These are phyloP conservation scores for Spodoptera picta DNA, from an alignment of 2,888 invertebrate species.

Conservation along the genomic window DNA sequence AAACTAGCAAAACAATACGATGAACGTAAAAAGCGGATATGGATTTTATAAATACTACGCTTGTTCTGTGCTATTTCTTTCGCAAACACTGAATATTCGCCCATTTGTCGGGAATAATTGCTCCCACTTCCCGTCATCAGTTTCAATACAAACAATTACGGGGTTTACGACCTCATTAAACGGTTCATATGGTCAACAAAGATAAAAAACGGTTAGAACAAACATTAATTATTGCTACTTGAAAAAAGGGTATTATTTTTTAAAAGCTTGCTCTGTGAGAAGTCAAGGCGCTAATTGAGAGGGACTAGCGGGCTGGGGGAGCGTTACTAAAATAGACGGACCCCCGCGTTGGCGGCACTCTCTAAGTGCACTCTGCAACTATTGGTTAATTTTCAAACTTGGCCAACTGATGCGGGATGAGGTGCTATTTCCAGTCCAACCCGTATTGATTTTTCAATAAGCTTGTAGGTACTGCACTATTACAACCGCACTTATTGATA, in stretches of 20 bases:
- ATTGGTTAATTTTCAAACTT: constrained; percentile 48
- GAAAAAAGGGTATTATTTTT: constrained; percentile 28
- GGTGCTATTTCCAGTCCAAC: constrained; percentile 36
- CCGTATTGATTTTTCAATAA: constrained; percentile 38
- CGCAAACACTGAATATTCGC: constrained; percentile 17
- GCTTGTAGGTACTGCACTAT: constrained; percentile 6
- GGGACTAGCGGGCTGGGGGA: constrained; percentile 45
- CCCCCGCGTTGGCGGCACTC: constrained; percentile 56
- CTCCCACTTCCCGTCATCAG: constrained; percentile 41
- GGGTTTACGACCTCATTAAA: constrained; percentile 55
- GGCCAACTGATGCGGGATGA: constrained; percentile 32
- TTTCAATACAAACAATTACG: constrained; percentile 49
- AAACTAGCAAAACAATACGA: constrained; percentile 6
- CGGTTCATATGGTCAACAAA: constrained; percentile 48
- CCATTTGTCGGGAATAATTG: constrained; percentile 39
- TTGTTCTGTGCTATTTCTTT: constrained; percentile 30
- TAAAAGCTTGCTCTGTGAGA: constrained; percentile 28
- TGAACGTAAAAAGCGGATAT: neutral
- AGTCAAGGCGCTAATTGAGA: constrained; percentile 59
- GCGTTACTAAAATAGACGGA: constrained; percentile 63
- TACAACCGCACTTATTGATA: neutral
- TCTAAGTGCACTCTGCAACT: constrained; percentile 49
- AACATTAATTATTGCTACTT: constrained; percentile 25
- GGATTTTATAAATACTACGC: constrained; percentile 4
- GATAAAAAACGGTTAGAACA: constrained; percentile 42